phyloP scores from a whole-genome alignment of 1,140 invertebrate species.

The Triops cancriformis region DNA sequence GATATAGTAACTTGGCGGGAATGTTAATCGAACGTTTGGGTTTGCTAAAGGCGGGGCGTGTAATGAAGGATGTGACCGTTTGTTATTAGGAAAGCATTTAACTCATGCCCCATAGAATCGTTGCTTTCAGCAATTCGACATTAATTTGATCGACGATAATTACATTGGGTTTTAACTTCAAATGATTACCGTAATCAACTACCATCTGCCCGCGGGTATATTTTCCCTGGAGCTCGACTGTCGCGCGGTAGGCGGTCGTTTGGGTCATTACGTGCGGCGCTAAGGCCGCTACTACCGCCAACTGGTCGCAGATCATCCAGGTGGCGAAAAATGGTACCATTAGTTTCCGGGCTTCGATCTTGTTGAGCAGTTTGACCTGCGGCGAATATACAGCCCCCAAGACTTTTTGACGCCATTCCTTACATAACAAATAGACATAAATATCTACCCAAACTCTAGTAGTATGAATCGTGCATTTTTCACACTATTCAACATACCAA shows the following conservation, averaged over 20 bases:
- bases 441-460: background rate
- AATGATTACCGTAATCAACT: slow-evolving; percentile 45
- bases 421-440: slow-evolving; percentile 30
- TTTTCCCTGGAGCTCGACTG: slow-evolving; percentile 47
- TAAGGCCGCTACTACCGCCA: slow-evolving; percentile 46
- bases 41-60: too few species aligned
- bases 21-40: too few species aligned
- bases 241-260: slow-evolving; percentile 40
- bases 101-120: slow-evolving; percentile 36
- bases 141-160: slow-evolving; percentile 46
- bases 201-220: slow-evolving; percentile 52
- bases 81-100: too few species aligned
- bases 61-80: too few species aligned
- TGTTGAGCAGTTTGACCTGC: slow-evolving; percentile 45
- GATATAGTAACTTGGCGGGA: too few species aligned
- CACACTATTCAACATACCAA: background rate
- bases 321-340: slow-evolving; percentile 33
- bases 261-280: slow-evolving; percentile 35
- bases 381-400: slow-evolving; percentile 40
- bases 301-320: slow-evolving; percentile 49
- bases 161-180: slow-evolving; percentile 40
- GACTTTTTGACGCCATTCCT: slow-evolving; percentile 50
- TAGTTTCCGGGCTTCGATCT: slow-evolving; percentile 44
- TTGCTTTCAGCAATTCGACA: slow-evolving; percentile 42
- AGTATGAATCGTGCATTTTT: background rate